phyloP scores from a whole-genome alignment of 2,888 invertebrate species.

The Atherix ibis region DNA sequence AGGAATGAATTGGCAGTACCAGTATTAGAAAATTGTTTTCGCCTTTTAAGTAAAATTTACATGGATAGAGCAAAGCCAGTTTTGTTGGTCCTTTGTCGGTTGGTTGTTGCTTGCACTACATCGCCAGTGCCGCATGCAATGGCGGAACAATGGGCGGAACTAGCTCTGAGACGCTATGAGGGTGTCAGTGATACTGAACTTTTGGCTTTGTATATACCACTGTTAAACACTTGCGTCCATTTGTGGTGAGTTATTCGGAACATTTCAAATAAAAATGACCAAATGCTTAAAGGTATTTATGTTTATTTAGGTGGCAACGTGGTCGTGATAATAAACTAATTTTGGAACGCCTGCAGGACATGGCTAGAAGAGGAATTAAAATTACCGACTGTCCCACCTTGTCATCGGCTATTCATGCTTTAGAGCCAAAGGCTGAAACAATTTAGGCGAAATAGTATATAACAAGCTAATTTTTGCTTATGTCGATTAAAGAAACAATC shows the following conservation, averaged over 20 bases:
- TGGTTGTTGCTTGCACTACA: conserved; percentile 40
- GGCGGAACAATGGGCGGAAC: conserved; percentile 49
- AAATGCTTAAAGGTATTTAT: not conserved
- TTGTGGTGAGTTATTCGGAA: conserved; percentile 38
- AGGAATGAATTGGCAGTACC: conserved; percentile 45
- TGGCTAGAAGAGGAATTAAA: conserved; percentile 50
- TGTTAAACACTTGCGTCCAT: conserved; percentile 48
- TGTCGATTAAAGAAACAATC: too few species aligned
- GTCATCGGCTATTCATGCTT: conserved; percentile 45
- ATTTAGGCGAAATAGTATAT: too few species aligned
- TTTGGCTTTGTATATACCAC: conserved; percentile 49
- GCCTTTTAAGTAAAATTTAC: conserved; percentile 42
- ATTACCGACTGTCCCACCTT: conserved; percentile 41
- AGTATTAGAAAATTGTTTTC: conserved; percentile 50
- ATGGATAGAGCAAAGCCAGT: conserved; percentile 54
- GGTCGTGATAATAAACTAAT: conserved; percentile 45
- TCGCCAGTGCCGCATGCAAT: conserved; percentile 40
- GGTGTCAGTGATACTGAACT: conserved; percentile 56
- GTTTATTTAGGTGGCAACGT: conserved; percentile 41
- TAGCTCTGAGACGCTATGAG: conserved; percentile 54
- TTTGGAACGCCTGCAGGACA: conserved; percentile 42
- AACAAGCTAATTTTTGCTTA: too few species aligned
- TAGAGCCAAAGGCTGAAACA: conserved; percentile 35
- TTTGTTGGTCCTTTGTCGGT: conserved; percentile 46
- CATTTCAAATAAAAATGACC: too few species aligned